Conservation (phyloP, 2,797 vertebrate species). For the Amblyopsis hoosieri region DNA sequence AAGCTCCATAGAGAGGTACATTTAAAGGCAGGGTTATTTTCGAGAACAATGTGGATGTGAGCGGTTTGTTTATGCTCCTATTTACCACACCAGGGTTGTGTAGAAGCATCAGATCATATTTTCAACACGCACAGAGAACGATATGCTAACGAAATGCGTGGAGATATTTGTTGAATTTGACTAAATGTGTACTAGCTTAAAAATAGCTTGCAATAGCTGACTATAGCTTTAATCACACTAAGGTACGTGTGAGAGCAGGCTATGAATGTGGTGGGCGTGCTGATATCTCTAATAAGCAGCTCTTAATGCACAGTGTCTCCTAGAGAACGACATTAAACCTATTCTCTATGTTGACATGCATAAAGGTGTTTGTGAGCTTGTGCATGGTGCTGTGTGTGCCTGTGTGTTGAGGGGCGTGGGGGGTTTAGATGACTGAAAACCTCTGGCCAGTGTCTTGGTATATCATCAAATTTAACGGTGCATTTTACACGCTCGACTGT, state of each 20-base stretch:
- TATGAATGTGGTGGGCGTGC: neutral
- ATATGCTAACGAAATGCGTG: too few relatives aligned
- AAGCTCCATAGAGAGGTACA: constrained; percentile 33
- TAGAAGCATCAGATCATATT: too few relatives aligned
- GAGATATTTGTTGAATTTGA: too few relatives aligned
- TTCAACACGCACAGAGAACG: too few relatives aligned
- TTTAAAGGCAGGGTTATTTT: constrained; percentile 10
- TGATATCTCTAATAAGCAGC: constrained; percentile 13
- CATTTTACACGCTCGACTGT: constrained; percentile 57
- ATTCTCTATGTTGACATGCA: neutral
- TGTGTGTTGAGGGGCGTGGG: constrained; percentile 7
- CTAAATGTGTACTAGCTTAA: too few relatives aligned
- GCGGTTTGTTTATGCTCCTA: too few relatives aligned
- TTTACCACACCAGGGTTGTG: too few relatives aligned
- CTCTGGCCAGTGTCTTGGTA: constrained; percentile 50
- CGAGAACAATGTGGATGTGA: too few relatives aligned
- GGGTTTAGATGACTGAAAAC: constrained; percentile 60
- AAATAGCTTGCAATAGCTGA: too few relatives aligned
- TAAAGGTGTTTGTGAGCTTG: neutral
- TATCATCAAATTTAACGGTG: constrained; percentile 66
- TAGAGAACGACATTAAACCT: constrained; percentile 49
- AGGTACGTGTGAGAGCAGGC: constrained; percentile 12
- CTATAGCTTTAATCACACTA: neutral
- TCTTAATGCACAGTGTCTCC: constrained; percentile 37
- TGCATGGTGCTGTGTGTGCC: neutral